phyloP scores from a whole-genome alignment of 2,797 vertebrate genomes.

The Notamacropus eugenii region DNA sequence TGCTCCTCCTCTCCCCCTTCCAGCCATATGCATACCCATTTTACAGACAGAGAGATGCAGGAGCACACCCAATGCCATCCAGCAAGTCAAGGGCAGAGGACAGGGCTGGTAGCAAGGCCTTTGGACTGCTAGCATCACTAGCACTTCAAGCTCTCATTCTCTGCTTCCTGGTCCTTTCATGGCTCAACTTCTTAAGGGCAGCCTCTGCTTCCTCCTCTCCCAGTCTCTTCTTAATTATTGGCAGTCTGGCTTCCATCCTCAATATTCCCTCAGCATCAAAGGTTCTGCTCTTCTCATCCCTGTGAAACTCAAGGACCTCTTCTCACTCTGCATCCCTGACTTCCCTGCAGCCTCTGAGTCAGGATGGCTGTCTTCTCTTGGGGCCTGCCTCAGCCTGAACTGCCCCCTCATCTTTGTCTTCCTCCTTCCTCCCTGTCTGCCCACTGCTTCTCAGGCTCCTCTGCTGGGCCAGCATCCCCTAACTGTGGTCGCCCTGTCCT shows the following conservation, averaged over 20 bases:
- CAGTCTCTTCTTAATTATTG: background rate
- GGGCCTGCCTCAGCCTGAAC: background rate
- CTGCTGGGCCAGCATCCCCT: background rate
- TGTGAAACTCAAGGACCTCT: too few species aligned
- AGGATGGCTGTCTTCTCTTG: background rate
- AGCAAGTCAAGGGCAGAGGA: background rate
- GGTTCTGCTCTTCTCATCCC: background rate
- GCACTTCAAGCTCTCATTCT: too few species aligned
- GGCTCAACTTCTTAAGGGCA: too few species aligned
- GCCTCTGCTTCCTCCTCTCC: background rate
- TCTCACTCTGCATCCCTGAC: background rate
- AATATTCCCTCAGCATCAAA: background rate
- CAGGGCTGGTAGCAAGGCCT: background rate
- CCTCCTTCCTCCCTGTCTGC: background rate
- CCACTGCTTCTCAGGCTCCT: background rate
- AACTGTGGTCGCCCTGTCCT: too few species aligned
- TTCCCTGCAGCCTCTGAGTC: background rate
- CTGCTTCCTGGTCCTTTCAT: background rate
- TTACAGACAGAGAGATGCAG: conserved; percentile 20
- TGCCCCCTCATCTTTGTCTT: too few species aligned
- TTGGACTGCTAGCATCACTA: background rate
- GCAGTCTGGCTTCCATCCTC: background rate
- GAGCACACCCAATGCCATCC: background rate
- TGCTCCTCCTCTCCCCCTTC: background rate
- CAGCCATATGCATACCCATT: background rate